These are phyloP conservation scores for Cecidostiba fungosa DNA, from an alignment of 2,888 invertebrate species.

Conservation along the genomic window DNA sequence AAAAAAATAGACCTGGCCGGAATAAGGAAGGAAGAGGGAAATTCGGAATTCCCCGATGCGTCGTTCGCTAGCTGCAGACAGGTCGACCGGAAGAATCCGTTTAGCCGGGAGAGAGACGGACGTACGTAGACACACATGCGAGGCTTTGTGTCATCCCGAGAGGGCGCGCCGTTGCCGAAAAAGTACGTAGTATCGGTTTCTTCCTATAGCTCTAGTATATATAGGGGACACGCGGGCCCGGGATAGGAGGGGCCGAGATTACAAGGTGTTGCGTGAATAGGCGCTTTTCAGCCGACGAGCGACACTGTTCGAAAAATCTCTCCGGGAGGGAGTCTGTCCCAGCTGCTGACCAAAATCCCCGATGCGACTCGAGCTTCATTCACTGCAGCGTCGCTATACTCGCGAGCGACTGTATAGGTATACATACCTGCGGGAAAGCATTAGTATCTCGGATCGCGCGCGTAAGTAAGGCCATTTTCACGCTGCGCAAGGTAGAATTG, in stretches of 20 bases:
- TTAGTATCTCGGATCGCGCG: neutral
- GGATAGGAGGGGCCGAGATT: slow-evolving; percentile 46
- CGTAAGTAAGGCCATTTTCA: slow-evolving; percentile 48
- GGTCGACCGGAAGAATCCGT: slow-evolving; percentile 61
- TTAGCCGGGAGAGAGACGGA: slow-evolving; percentile 18
- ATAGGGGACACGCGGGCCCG: neutral
- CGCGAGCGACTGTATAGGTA: too few species aligned
- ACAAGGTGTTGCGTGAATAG: slow-evolving; percentile 63
- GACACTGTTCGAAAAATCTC: neutral
- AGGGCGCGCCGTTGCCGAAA: slow-evolving; percentile 49
- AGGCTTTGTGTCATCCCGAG: slow-evolving; percentile 46
- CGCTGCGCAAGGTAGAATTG: slow-evolving; percentile 51
- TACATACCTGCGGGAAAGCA: slow-evolving; percentile 31
- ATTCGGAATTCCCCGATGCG: slow-evolving; percentile 26
- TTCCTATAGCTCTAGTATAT: neutral
- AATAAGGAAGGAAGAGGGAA: slow-evolving; percentile 25
- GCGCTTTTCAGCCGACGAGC: slow-evolving; percentile 46
- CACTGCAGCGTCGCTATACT: neutral
- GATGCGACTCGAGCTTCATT: slow-evolving; percentile 22
- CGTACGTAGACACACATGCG: neutral
- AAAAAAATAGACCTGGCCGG: neutral
- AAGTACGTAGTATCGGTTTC: slow-evolving; percentile 56
- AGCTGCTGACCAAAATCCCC: slow-evolving; percentile 61
- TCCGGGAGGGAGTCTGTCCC: neutral
- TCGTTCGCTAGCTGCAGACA: slow-evolving; percentile 17